Percentiles rank a stretch among this genome's conserved stretches.
Evolutionary conservation across 2,888 invertebrate species (phyloP).

Genomic region (Ernsta delagoae): DNA sequence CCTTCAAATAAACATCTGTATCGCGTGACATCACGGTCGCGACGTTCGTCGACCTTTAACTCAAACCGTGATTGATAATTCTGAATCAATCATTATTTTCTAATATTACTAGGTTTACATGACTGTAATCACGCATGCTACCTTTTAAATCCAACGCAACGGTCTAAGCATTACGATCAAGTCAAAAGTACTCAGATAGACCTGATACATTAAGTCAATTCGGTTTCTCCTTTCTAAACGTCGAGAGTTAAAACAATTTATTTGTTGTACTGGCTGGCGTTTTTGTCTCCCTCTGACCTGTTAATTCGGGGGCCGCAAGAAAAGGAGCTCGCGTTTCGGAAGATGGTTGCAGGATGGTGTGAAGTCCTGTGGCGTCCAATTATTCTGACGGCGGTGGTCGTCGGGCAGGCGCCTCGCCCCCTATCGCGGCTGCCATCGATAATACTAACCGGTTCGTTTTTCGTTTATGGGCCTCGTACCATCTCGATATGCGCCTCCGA

Average conservation of each 20-base stretch:
- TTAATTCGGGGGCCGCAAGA: constrained; percentile 29
- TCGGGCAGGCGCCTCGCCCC: constrained; percentile 76
- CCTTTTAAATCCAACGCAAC: constrained; percentile 34
- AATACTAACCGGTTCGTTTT: constrained; percentile 74
- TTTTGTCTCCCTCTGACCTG: constrained; percentile 47
- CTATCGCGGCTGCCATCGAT: constrained; percentile 77
- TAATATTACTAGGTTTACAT: constrained; percentile 9
- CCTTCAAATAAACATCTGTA: constrained; percentile 19
- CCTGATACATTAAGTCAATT: constrained; percentile 66
- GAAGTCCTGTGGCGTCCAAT: constrained; percentile 83
- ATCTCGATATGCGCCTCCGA: constrained; percentile 41
- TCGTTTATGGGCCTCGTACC: constrained; percentile 66
- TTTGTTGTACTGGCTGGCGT: constrained; percentile 52
- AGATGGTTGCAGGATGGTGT: constrained; percentile 63
- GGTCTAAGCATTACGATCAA: constrained; percentile 52
- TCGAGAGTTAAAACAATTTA: constrained; percentile 62
- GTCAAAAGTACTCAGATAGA: no score
- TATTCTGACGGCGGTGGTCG: constrained; percentile 79
- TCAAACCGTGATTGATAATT: constrained; percentile 38
- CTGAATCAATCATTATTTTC: constrained; percentile 23
- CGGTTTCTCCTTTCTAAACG: constrained; percentile 58
- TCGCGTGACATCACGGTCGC: constrained; percentile 9
- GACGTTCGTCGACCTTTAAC: constrained; percentile 24
- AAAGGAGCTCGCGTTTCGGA: constrained; percentile 38
- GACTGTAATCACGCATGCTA: constrained; percentile 15